Conservation (phyloP, 2,113 vertebrate species). For the Onychostruthus taczanowskii region DNA sequence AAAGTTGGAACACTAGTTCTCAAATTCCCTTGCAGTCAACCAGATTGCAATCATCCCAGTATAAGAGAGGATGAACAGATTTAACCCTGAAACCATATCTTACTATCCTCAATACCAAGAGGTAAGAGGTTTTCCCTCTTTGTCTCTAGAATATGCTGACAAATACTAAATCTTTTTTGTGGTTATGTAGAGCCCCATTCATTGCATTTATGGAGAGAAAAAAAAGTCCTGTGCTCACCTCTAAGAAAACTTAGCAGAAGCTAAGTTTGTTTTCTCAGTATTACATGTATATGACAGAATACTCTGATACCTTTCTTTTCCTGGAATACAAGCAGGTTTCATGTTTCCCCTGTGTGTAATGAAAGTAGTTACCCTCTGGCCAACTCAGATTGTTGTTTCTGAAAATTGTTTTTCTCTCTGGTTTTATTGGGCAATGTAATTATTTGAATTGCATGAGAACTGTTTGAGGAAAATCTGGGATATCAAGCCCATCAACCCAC, state of each 20-base stretch:
- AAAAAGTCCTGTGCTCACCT: background rate
- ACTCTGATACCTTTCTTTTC: background rate
- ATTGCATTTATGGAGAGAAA: conserved; percentile 8
- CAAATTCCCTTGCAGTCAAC: background rate
- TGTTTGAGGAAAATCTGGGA: background rate
- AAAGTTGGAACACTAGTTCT: background rate
- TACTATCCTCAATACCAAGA: background rate
- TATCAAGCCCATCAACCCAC: background rate
- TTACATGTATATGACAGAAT: background rate
- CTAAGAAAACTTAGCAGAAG: background rate
- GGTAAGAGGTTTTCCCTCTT: background rate
- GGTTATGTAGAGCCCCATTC: background rate
- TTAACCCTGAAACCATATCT: background rate
- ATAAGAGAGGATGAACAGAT: background rate
- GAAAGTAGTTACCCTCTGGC: conserved; percentile 67
- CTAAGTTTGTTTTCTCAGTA: background rate
- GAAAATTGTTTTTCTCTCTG: conserved; percentile 35
- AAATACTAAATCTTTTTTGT: background rate
- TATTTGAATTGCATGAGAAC: conserved; percentile 46
- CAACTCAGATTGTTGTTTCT: conserved; percentile 50
- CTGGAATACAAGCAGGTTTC: conserved; percentile 48
- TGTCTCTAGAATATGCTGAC: background rate
- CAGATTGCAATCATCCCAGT: background rate
- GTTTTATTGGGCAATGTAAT: conserved; percentile 45
- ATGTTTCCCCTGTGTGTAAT: conserved; percentile 60